phyloP scores from a whole-genome alignment of 2,888 invertebrate species.

The Drosophila picticornis region DNA sequence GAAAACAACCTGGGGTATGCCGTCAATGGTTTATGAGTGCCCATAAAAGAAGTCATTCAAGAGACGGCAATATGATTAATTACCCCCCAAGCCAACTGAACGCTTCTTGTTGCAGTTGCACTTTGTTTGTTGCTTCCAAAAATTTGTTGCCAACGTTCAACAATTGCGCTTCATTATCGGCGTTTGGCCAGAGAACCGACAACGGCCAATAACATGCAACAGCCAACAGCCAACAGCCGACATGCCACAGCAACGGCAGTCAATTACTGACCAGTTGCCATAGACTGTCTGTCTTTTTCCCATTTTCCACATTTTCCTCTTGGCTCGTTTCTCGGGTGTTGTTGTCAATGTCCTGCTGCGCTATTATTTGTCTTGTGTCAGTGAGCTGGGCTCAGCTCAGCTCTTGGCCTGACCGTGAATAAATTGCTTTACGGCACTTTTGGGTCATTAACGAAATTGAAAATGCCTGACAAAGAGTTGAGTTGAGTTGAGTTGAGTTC shows the following conservation, averaged over 20 bases:
- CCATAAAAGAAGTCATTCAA: slow-evolving; percentile 60
- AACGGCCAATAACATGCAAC: slow-evolving; percentile 11
- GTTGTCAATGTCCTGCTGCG: slow-evolving; percentile 84
- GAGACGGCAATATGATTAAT: slow-evolving; percentile 73
- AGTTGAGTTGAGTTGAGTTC: slow-evolving; percentile 28
- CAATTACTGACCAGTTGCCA: slow-evolving; percentile 68
- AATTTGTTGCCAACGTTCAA: slow-evolving; percentile 70
- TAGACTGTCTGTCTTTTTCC: slow-evolving; percentile 45
- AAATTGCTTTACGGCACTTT: slow-evolving; percentile 84
- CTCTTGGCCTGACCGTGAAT: slow-evolving; percentile 55
- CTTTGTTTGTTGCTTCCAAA: slow-evolving; percentile 49
- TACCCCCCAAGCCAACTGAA: slow-evolving; percentile 25
- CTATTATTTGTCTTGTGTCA: slow-evolving; percentile 83
- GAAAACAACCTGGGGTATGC: slow-evolving; percentile 49
- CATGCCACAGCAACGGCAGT: slow-evolving; percentile 50
- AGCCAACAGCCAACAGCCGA: slow-evolving; percentile 21
- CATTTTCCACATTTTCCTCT: slow-evolving; percentile 25
- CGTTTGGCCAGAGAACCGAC: slow-evolving; percentile 63
- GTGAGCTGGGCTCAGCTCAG: slow-evolving; percentile 43
- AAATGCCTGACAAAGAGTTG: slow-evolving; percentile 74
- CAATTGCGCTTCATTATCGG: slow-evolving; percentile 81
- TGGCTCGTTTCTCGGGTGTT: slow-evolving; percentile 66
- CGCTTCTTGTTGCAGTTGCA: slow-evolving; percentile 62
- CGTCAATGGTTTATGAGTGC: slow-evolving; percentile 45
- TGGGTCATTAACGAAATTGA: slow-evolving; percentile 84